phyloP scores from a whole-genome alignment of 2,797 vertebrate species.

The Xyrichtys novacula region DNA sequence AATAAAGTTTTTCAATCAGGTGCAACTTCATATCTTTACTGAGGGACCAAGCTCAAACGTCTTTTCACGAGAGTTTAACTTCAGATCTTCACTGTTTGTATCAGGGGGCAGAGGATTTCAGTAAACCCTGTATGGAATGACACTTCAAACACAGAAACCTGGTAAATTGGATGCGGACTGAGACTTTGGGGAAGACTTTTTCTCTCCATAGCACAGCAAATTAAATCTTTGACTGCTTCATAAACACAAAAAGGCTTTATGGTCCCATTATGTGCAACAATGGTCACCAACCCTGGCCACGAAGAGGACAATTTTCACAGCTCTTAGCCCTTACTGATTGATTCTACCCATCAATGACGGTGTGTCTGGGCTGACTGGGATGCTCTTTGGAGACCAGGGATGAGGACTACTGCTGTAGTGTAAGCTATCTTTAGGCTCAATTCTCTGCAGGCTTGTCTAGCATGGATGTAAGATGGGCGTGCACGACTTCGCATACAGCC shows the following conservation, averaged over 20 bases:
- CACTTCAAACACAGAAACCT: slow-evolving; percentile 18
- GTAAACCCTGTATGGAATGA: slow-evolving; percentile 19
- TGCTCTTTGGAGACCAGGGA: slow-evolving; percentile 56
- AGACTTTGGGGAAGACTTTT: slow-evolving; percentile 35
- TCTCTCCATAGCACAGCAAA: slow-evolving; percentile 58
- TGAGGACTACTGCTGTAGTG: slow-evolving; percentile 69
- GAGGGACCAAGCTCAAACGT: slow-evolving; percentile 13
- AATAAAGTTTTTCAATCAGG: slow-evolving; percentile 15
- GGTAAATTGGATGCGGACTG: slow-evolving; percentile 26
- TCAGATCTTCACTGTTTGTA: slow-evolving; percentile 5
- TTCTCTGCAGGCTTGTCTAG: slow-evolving; percentile 83
- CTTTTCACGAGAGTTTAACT: slow-evolving; percentile 14
- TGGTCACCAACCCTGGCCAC: slow-evolving; percentile 67
- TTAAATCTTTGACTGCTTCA: slow-evolving; percentile 55
- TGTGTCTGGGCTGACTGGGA: slow-evolving; percentile 38
- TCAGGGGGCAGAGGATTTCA: slow-evolving; percentile 21
- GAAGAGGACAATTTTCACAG: slow-evolving; percentile 46
- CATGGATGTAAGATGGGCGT: slow-evolving; percentile 85
- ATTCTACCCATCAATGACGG: slow-evolving; percentile 47
- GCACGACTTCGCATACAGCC: slow-evolving; percentile 88
- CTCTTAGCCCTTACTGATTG: slow-evolving; percentile 41
- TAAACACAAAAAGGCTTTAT: slow-evolving; percentile 63
- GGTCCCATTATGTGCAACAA: slow-evolving; percentile 71
- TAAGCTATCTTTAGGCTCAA: slow-evolving; percentile 59
- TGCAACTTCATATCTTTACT: slow-evolving; percentile 19